Evolutionary conservation across 53 echinoderm and acorn worm genomes (phyloP), one percentile per base, ranked within the genome.

Genomic region (Apostichopus leukothele): DNA sequence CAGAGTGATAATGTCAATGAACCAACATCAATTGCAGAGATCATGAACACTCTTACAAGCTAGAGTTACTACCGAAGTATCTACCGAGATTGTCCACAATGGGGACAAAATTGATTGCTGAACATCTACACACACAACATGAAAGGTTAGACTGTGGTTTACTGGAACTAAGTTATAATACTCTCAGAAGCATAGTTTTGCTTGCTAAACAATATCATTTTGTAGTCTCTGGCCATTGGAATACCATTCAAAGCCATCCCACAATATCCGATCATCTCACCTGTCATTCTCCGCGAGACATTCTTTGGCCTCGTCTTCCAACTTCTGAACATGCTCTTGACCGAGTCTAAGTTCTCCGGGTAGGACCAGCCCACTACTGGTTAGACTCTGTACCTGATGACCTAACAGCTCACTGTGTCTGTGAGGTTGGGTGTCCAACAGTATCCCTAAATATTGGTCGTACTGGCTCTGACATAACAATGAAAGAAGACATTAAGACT

Each of bases 351-450:
- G 91, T 75, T 98, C 95, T 60, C 95, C 95, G 18, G 95, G 94
- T 7, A 93, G 89, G 7, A 95, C 92, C 52, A 95, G 91, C 14
- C 94, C 94, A 60, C 98, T 94, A 13, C 89, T 89, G 1, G 95
- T 91, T 79, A 98, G 88, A 51, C 91, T 93, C 52, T 94, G 91
- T 59, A 96, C 98, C 83, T 98, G 98, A 13, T 94, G 95, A 60
- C 88, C 86, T 73, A 98, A 75, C 39, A 96, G 71, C 71, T 96
- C 93, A 86, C 98, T 96, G 26, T 95, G 95, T 57, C 89, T 94
- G 76, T 94, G 93, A 13, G 95, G 91, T 74, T 97, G 97, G n/a
- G 92, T 91, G 81, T 95, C 97, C 79, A 97, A 87, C 57, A 97
- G 79, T 2, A 91, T 92, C 6, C 97, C 97, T 90, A 97, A 89